Conservation (phyloP, 2,797 vertebrate genomes). For the Neosilurus mollespiculum region DNA sequence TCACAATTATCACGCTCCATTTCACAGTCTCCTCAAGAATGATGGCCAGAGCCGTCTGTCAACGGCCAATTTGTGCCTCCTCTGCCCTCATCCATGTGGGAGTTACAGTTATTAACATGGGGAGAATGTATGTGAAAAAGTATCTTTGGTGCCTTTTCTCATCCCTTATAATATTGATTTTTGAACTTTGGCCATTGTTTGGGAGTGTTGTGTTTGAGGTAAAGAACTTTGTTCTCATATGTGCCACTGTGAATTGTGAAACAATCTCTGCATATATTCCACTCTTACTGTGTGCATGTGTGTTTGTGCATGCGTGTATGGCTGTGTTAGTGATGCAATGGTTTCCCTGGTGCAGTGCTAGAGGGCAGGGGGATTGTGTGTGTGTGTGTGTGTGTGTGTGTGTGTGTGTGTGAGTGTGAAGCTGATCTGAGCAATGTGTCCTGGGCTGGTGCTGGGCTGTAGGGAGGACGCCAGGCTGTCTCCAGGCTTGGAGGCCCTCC, state of each 20-base stretch:
- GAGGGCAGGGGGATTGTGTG: slow-evolving; percentile 71
- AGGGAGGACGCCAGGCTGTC: slow-evolving; percentile 94
- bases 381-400: slow-evolving; percentile 50
- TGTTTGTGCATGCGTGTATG: slow-evolving; percentile 51
- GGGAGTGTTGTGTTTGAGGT: slow-evolving; percentile 3
- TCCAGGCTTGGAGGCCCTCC: slow-evolving; percentile 93
- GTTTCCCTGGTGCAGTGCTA: slow-evolving; percentile 48
- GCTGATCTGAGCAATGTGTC: slow-evolving; percentile 47
- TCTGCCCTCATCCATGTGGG: slow-evolving; percentile 45
- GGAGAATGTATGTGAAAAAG: slow-evolving; percentile 41
- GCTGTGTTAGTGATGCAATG: slow-evolving; percentile 39
- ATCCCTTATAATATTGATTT: not conserved
- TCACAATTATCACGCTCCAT: slow-evolving; percentile 54
- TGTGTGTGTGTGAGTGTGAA: slow-evolving; percentile 34
- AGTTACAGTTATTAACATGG: slow-evolving; percentile 46
- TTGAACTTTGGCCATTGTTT: slow-evolving; percentile 21
- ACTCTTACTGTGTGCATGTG: slow-evolving; percentile 59
- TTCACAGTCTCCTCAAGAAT: slow-evolving; percentile 50
- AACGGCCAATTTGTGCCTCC: slow-evolving; percentile 47
- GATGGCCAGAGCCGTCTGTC: slow-evolving; percentile 47
- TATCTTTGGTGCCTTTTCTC: slow-evolving; percentile 19
- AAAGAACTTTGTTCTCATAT: slow-evolving; percentile 10
- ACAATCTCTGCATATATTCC: slow-evolving; percentile 59
- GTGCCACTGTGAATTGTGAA: slow-evolving; percentile 50
- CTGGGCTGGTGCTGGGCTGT: slow-evolving; percentile 58